Conservation (phyloP, 2,797 vertebrate species). For the Syndactyla subalaris region DNA sequence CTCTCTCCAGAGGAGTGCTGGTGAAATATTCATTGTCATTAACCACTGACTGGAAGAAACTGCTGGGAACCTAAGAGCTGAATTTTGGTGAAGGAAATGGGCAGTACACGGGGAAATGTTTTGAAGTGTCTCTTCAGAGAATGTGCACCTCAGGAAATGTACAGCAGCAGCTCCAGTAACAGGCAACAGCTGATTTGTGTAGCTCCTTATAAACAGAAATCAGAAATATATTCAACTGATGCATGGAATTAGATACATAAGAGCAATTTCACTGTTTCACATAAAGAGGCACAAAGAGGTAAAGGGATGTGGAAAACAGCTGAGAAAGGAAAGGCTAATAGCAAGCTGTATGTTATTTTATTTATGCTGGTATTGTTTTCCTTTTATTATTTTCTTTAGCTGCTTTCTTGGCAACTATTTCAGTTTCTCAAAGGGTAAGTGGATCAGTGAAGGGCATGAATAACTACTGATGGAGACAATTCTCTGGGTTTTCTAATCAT, state of each 20-base stretch:
- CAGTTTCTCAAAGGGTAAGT: background rate
- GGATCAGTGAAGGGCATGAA: background rate
- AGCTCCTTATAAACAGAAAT: conserved; percentile 39
- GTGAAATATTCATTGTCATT: background rate
- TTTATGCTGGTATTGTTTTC: background rate
- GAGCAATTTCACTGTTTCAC: background rate
- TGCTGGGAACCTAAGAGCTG: background rate
- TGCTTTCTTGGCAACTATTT: conserved; percentile 16
- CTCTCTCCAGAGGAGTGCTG: background rate
- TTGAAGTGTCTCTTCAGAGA: background rate
- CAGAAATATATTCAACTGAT: background rate
- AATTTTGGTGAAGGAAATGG: background rate
- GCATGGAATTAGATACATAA: background rate
- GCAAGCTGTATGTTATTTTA: background rate
- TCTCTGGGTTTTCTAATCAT: background rate
- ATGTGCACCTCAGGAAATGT: background rate
- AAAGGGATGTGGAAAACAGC: conserved; percentile 11
- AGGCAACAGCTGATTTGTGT: background rate
- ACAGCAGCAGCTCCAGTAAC: background rate
- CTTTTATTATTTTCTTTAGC: background rate
- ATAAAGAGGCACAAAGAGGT: conserved; percentile 4
- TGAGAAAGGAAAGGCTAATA: background rate
- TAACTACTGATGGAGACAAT: background rate
- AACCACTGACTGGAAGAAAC: background rate
- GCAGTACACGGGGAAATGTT: background rate